Evolutionary conservation across 1,140 invertebrate species (phyloP), one percentile per base, ranked within the genome.

Genomic region (Orchestia grillus): DNA sequence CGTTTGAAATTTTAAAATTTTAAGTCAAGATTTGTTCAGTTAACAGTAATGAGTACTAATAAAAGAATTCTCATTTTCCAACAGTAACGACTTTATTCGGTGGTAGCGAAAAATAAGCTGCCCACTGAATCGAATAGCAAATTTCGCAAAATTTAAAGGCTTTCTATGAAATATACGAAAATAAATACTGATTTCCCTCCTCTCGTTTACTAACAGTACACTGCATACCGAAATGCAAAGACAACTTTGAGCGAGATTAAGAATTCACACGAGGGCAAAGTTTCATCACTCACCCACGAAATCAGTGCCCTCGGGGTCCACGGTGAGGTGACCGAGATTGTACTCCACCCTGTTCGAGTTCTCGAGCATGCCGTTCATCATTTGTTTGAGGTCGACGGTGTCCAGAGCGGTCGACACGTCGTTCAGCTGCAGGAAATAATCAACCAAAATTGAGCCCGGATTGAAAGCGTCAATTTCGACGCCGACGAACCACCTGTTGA

Each of bases 271-370:
- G 62, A 77, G 62, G 62, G 36, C 11, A 77, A 77, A 53, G 19
- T 53, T 1, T 77, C 28, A 77, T 77, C 11, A 94, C 92, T 97
- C 97, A 99, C 98, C 98, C 97, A 99, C 98, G 97, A 99, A 99
- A 97, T 99, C 98, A n/a, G 98, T 99, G 97, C 98, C 98, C 96
- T 98, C 98, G 0, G 98, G 98, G 97, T 99, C 99, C 96, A 99
- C 98, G 0, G 98, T 98, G 97, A 98, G 99, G 97, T 98, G 98
- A 53, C 99, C 99, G 96, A 99, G 95, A 44, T 95, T 62, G 44
- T 98, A 97, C 98, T 98, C 96, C 98, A 98, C 95, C 96, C 96
- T 92, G 47, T 96, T 53, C 77, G 19, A 94, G 92, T 45, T 94
- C 87, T 97, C 97, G 44, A 99, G 97, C 8, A 98, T 98, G 96